Evolutionary conservation across 35 echinoderm and acorn worm genomes (phyloP), one percentile per base, ranked within the genome.

Genomic region (Ptychodera flava): DNA sequence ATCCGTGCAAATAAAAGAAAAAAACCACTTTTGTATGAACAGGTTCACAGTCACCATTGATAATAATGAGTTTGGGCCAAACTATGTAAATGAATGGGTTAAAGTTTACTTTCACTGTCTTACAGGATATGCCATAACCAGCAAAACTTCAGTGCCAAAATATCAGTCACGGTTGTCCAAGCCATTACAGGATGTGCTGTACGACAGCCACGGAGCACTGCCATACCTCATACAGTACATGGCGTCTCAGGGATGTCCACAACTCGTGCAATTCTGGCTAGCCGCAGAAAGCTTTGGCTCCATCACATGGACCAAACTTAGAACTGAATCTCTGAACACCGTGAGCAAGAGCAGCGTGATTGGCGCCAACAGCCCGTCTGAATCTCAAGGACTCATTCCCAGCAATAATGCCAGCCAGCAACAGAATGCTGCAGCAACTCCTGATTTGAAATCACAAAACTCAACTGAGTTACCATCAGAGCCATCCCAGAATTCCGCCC

Each of bases 141-240:
- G 45, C 22, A 64, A 64, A 64, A 12, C 45, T 6, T 64, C 45
- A 64, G 6, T 64, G 45, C 22, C 45, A 64, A 64, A 64, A 64
- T 12, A 22, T 64, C 6, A 83, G 79, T 97, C 95, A 1, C 76
- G 95, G 28, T 78, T 97, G 29, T 94, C 92, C 76, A 93, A 89
- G 29, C 93, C 92, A 16, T 85, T 97, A 31, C 85, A 87, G 1
- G 95, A 97, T 77, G 93, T 90, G 15, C 90, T 97, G 10, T 88
- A 94, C 76, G 95, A 97, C 90, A 97, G 94, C 45, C 45, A 64
- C 38, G 90, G 92, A 32, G 92, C 95, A 28, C 83, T 97, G 31
- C 92, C 95, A 16, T 97, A 97, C 82, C 89, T 97, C 35, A 97
- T 97, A 31, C 95, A 97, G 82, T 97, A 88, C 82, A 94, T 97